phyloP scores from a whole-genome alignment of 2,797 vertebrate species.

The Spondyliosoma cantharus region DNA sequence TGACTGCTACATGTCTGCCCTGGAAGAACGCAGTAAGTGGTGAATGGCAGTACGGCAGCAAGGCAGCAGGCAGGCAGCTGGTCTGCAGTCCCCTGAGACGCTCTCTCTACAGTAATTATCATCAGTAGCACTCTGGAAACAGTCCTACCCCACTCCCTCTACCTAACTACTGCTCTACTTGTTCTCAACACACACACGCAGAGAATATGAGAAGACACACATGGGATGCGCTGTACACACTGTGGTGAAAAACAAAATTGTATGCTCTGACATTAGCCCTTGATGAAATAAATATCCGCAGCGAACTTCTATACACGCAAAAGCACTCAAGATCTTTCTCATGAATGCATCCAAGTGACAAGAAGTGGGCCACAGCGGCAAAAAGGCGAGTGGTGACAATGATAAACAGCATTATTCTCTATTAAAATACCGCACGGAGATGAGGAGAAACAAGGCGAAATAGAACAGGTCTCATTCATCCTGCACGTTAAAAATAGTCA shows the following conservation, averaged over 20 bases:
- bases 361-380: conserved; percentile 35
- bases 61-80: conserved; percentile 60
- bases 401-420: conserved; percentile 44
- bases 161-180: conserved; percentile 69
- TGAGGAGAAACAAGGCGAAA: conserved; percentile 14
- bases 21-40: conserved; percentile 60
- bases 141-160: conserved; percentile 46
- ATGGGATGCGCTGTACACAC: conserved; percentile 25
- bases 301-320: conserved; percentile 70
- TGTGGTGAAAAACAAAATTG: conserved; percentile 59
- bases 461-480: conserved; percentile 19
- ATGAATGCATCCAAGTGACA: conserved; percentile 50
- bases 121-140: conserved; percentile 80
- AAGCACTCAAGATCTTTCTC: conserved; percentile 71
- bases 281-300: conserved; percentile 67
- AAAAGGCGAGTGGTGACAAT: conserved; percentile 26
- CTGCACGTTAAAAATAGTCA: conserved; percentile 41
- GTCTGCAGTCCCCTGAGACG: conserved; percentile 70
- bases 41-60: conserved; percentile 51
- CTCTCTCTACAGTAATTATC: conserved; percentile 85
- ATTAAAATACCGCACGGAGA: conserved; percentile 39
- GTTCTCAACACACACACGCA: conserved; percentile 43
- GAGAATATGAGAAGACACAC: conserved; percentile 37
- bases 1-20: conserved; percentile 44
- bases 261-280: conserved; percentile 41